phyloP scores from a whole-genome alignment of 1,140 invertebrate species.

The Camponotus vicinus region DNA sequence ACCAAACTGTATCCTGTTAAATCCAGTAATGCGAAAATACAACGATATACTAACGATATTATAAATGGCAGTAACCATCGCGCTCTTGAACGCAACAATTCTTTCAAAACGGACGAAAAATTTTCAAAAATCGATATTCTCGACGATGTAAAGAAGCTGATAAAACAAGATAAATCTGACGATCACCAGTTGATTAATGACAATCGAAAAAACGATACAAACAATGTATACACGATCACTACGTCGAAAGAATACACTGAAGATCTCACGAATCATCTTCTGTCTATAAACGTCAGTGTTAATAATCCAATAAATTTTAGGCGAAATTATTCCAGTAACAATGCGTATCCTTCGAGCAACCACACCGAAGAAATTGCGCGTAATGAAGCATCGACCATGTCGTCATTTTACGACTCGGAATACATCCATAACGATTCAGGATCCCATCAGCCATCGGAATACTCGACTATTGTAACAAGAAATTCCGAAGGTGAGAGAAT shows the following conservation, averaged over 20 bases:
- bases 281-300: neutral
- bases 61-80: neutral
- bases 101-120: neutral
- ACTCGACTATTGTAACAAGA: neutral
- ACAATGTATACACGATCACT: neutral
- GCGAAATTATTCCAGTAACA: neutral
- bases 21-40: neutral
- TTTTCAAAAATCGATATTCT: neutral
- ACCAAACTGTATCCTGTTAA: neutral
- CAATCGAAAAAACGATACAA: neutral
- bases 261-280: neutral
- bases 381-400: neutral
- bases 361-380: neutral
- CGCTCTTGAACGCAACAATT: neutral
- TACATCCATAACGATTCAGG: neutral
- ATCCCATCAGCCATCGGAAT: conserved; percentile 1
- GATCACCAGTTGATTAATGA: neutral
- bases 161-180: neutral
- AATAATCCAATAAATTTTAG: no score
- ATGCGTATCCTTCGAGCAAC: neutral
- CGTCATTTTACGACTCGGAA: neutral
- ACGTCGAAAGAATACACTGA: neutral
- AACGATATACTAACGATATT: no score
- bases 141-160: neutral
- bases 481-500: conserved; percentile 62